Evolutionary conservation across 1,140 invertebrate genomes (phyloP).

Genomic region (Camponotus vicinus): DNA sequence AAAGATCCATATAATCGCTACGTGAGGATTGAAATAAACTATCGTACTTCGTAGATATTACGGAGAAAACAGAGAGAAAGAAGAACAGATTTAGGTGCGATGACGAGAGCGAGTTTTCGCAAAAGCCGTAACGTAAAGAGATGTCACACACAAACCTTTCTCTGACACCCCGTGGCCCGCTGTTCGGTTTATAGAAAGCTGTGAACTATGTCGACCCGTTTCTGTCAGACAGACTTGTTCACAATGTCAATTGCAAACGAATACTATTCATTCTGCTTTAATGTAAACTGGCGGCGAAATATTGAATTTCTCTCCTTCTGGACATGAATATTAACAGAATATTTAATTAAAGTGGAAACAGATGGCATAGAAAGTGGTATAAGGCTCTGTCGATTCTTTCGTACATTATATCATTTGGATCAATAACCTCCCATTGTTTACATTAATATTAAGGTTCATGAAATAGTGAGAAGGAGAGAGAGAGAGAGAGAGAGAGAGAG

Average conservation of each 20-base stretch:
- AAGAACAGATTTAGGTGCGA: not conserved
- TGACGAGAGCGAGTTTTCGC: slow-evolving; percentile 14
- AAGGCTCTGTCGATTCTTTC: slow-evolving; percentile 1
- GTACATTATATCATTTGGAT: slow-evolving; percentile 12
- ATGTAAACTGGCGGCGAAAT: slow-evolving; percentile 6
- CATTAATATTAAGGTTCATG: not conserved
- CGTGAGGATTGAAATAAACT: slow-evolving; percentile 3
- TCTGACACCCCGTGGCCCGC: slow-evolving; percentile 15
- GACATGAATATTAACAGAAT: slow-evolving; percentile 51
- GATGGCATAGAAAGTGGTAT: slow-evolving; percentile 6
- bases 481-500: too few relatives aligned
- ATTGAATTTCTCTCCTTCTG: slow-evolving; percentile 23
- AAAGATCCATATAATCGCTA: not conserved
- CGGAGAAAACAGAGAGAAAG: not conserved
- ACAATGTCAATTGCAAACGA: slow-evolving; percentile 54
- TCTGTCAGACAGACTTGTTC: slow-evolving; percentile 46
- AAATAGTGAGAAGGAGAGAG: not conserved
- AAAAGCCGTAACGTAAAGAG: slow-evolving; percentile 5
- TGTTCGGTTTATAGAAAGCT: slow-evolving; percentile 48
- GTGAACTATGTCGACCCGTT: slow-evolving; percentile 9
- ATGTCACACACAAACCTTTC: slow-evolving; percentile 42
- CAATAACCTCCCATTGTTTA: not conserved
- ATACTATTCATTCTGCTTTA: slow-evolving; percentile 55
- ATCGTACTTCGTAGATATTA: not conserved
- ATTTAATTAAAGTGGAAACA: slow-evolving; percentile 48